These are phyloP conservation scores for Eupithecia subumbrata DNA, from an alignment of 2,888 invertebrate species.

Conservation along the genomic window DNA sequence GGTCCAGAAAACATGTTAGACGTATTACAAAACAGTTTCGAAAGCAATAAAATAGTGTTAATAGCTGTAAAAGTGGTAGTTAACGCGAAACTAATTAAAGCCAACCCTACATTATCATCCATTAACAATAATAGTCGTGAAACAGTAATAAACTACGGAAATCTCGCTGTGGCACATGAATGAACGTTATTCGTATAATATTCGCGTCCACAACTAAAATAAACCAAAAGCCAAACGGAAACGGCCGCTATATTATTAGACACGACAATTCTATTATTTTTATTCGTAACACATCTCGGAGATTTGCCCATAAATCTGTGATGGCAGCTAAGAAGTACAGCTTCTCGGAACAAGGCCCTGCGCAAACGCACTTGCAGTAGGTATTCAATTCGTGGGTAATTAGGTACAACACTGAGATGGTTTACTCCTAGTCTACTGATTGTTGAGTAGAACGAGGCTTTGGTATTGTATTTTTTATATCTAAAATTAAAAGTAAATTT, in stretches of 20 bases:
- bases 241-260: constrained; percentile 82
- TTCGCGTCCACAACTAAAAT: constrained; percentile 80
- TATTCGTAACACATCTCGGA: constrained; percentile 82
- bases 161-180: constrained; percentile 62
- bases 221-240: constrained; percentile 81
- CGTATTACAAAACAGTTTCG: constrained; percentile 57
- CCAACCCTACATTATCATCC: constrained; percentile 61
- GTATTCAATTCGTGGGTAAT: constrained; percentile 57
- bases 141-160: constrained; percentile 61
- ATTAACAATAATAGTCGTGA: constrained; percentile 62
- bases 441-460: not conserved
- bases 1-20: constrained; percentile 41
- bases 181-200: constrained; percentile 76
- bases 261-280: constrained; percentile 84
- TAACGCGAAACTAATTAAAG: constrained; percentile 64
- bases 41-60: constrained; percentile 64
- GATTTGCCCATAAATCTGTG: constrained; percentile 78
- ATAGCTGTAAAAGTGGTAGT: constrained; percentile 59
- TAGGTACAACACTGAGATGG: constrained; percentile 42
- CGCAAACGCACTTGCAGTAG: constrained; percentile 70
- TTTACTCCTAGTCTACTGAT: not conserved
- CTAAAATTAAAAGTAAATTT: constrained; percentile 51
- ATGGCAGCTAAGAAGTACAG: constrained; percentile 67
- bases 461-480: constrained; percentile 40
- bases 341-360: constrained; percentile 65